Conservation (phyloP, 2,113 vertebrate genomes). For the Fregetta grallaria region DNA sequence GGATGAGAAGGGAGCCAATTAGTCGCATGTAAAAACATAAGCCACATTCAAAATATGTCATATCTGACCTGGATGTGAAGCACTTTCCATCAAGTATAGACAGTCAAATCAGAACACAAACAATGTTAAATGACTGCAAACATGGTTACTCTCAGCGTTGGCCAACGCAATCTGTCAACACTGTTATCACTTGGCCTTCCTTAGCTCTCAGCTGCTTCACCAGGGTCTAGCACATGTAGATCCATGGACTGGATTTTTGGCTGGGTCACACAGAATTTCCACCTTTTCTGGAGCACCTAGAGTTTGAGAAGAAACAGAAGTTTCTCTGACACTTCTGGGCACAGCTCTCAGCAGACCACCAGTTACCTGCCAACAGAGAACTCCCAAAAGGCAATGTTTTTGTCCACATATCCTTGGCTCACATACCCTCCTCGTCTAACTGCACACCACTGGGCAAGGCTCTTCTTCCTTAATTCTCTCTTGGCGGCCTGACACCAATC, state of each 20-base stretch:
- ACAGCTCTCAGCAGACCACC: neutral
- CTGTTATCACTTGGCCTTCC: neutral
- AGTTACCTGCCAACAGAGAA: neutral
- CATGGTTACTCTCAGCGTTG: neutral
- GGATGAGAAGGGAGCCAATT: neutral
- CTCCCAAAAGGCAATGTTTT: neutral
- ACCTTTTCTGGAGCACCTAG: neutral
- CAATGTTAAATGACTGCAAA: neutral
- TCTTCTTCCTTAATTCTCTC: neutral
- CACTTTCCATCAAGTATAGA: neutral
- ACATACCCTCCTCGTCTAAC: neutral
- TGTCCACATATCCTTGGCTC: neutral
- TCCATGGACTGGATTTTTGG: neutral
- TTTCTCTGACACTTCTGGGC: neutral
- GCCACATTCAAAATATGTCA: neutral
- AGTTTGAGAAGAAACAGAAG: neutral
- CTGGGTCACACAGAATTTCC: neutral
- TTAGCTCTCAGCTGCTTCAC: neutral
- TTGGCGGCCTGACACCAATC: neutral
- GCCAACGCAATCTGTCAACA: neutral
- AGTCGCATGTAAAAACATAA: neutral
- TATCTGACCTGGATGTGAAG: neutral
- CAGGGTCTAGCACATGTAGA: neutral
- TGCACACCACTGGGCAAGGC: neutral
- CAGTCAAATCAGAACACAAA: neutral